Evolutionary conservation across 1,140 invertebrate species (phyloP), one percentile per base, ranked within the genome.

Genomic region (Neelides sp.): DNA sequence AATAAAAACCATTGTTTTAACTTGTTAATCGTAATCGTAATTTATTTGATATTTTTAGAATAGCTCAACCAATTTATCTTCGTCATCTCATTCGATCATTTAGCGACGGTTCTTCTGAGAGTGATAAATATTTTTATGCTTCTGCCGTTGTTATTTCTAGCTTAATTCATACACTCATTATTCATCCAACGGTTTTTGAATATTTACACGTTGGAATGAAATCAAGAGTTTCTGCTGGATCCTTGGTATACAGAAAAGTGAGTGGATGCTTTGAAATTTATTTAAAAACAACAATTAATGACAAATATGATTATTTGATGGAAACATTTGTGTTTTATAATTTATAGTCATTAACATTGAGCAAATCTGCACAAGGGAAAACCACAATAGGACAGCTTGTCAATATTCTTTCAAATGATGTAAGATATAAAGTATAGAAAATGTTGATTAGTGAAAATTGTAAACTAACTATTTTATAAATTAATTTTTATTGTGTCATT

Each of bases 231-330:
- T 79, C 83, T 2, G 78, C 80, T 63, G 82, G 78, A 58, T 80
- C 82, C 0, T 69, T 89, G 28, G 78, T 90, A 53, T 91, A 88
- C 66, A 76, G 82, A 64, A 90, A 89, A 76, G 79, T 84, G 22
- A 46, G 13, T 48, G 1, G 10, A 42, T 17, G n/a, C 20, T 32
- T 17, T 30, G 5, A 27, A 19, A 48, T 37, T 27, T 8, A 35
- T 22, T 12, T 23, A 8, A 20, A 30, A 17, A 40, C 23, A 20
- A 2, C 22, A 37, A 20, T 43, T 52, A 27, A 37, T 23, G 17
- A 8, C 22, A 26, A 20, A 7, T 23, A 3, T 46, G 37, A 20
- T 4, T 3, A 20, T 22, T 22, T 42, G 12, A 23, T 24, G 8
- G 10, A 32, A 13, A 13, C 28, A 7, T 32, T 32, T 8, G n/a